A percentile compares a stretch with the other conserved stretches of the same genome.
These are phyloP conservation scores for Parascotia fuliginaria DNA, from an alignment of 2,888 invertebrate genomes.

Conservation along the genomic window DNA sequence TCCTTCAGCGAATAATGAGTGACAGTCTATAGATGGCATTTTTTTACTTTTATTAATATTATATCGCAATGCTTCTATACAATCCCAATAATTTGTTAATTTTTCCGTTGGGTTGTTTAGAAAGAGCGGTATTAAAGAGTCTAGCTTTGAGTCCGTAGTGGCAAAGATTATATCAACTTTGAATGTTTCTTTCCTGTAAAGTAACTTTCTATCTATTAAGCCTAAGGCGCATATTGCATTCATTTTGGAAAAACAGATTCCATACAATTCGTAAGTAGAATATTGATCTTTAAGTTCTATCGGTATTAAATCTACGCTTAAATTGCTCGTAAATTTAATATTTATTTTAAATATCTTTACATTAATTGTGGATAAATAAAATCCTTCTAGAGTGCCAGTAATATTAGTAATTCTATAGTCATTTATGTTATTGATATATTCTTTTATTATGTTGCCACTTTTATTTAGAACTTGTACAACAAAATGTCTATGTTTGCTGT, in stretches of 20 bases:
- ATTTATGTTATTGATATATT: slow-evolving; percentile 63
- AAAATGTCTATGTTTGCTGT: slow-evolving; percentile 71
- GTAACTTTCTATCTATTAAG: slow-evolving; percentile 57
- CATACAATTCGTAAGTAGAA: slow-evolving; percentile 55
- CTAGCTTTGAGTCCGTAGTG: slow-evolving; percentile 40
- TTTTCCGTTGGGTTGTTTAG: slow-evolving; percentile 59
- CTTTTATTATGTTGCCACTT: slow-evolving; percentile 51
- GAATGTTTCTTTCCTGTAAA: slow-evolving; percentile 56
- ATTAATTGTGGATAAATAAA: slow-evolving; percentile 62
- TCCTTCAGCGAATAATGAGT: slow-evolving; percentile 50
- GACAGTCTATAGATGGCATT: slow-evolving; percentile 57
- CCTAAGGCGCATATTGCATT: slow-evolving; percentile 54
- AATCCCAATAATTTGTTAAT: slow-evolving; percentile 66
- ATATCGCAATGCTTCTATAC: slow-evolving; percentile 64
- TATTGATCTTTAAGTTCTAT: slow-evolving; percentile 55
- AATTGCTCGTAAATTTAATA: slow-evolving; percentile 25
- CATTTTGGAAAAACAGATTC: slow-evolving; percentile 59
- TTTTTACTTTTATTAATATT: slow-evolving; percentile 61
- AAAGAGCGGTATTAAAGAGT: slow-evolving; percentile 48
- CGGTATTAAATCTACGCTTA: slow-evolving; percentile 44
- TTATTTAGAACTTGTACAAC: slow-evolving; percentile 57
- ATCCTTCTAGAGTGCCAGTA: slow-evolving; percentile 36
- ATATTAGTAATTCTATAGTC: slow-evolving; percentile 67
- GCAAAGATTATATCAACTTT: slow-evolving; percentile 61
- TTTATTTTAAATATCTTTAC: slow-evolving; percentile 59